A percentile compares a stretch with the other conserved stretches of the same genome.
phyloP scores from a whole-genome alignment of 2,888 invertebrate species.

The Hirtodrosophila trivittata region DNA sequence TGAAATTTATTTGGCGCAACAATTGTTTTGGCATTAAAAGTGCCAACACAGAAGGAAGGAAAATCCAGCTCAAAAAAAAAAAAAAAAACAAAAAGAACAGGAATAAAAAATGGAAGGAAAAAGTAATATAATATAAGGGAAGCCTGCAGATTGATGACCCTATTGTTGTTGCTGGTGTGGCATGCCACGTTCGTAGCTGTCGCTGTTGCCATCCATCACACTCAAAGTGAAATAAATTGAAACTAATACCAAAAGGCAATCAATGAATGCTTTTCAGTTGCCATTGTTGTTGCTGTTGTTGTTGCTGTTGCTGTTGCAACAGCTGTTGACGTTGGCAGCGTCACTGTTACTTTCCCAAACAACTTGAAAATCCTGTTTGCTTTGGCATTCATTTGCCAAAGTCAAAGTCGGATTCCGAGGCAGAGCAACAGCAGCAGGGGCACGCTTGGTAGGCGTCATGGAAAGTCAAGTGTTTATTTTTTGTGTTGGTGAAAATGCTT shows the following conservation, averaged over 20 bases:
- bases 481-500: slow-evolving; percentile 39
- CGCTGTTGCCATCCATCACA: slow-evolving; percentile 75
- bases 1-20: slow-evolving; percentile 66
- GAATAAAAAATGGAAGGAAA: neutral
- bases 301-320: slow-evolving; percentile 34
- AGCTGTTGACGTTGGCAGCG: slow-evolving; percentile 40
- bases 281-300: slow-evolving; percentile 9
- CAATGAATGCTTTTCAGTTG: slow-evolving; percentile 62
- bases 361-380: slow-evolving; percentile 68
- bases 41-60: slow-evolving; percentile 42
- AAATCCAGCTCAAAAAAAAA: too few relatives aligned
- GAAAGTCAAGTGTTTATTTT: slow-evolving; percentile 24
- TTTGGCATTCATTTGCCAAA: slow-evolving; percentile 58
- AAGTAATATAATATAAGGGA: slow-evolving; percentile 13
- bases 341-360: slow-evolving; percentile 64
- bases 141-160: slow-evolving; percentile 55
- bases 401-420: slow-evolving; percentile 38
- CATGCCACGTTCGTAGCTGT: slow-evolving; percentile 58
- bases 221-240: slow-evolving; percentile 78
- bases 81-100: neutral
- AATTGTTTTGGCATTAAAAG: slow-evolving; percentile 76
- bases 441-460: slow-evolving; percentile 26
- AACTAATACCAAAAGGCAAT: slow-evolving; percentile 78
- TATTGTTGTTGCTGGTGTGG: slow-evolving; percentile 33
- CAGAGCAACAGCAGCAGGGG: neutral